Percentiles rank a stretch among this genome's conserved stretches.
Evolutionary conservation across 2,113 vertebrate genomes (phyloP).

Genomic region (Sminthopsis crassicaudata): DNA sequence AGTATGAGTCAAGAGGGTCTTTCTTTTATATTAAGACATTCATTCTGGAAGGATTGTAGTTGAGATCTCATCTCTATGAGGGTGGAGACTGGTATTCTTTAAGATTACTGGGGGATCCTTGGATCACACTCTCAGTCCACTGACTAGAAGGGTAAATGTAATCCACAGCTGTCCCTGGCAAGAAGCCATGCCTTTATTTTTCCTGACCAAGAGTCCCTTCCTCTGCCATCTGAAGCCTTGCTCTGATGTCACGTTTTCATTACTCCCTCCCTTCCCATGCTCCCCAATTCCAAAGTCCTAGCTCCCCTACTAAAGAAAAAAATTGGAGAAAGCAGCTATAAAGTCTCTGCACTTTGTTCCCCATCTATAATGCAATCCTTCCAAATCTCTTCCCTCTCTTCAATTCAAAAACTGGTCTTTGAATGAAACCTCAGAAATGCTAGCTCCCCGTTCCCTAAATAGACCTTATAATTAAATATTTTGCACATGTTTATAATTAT

Average conservation of each 20-base stretch:
- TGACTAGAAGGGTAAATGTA: neutral
- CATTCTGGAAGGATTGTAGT: neutral
- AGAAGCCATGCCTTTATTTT: neutral
- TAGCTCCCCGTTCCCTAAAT: neutral
- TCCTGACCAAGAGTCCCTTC: neutral
- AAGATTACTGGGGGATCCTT: neutral
- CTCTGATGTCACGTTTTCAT: neutral
- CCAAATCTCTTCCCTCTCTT: neutral
- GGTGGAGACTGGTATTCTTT: neutral
- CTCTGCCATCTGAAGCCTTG: neutral
- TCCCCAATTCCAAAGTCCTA: neutral
- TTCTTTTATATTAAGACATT: neutral
- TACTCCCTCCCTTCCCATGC: neutral
- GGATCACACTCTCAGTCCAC: neutral
- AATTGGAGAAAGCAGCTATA: neutral
- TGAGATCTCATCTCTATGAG: neutral
- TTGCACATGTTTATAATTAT: neutral
- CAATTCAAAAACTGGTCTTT: neutral
- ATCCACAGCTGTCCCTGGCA: neutral
- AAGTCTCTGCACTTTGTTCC: neutral
- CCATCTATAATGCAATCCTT: neutral
- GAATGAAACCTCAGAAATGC: neutral
- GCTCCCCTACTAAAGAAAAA: neutral
- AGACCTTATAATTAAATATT: neutral
- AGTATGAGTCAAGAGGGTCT: neutral